Conservation (phyloP, 2,888 invertebrate species). For the Gasteruption jaculator region DNA sequence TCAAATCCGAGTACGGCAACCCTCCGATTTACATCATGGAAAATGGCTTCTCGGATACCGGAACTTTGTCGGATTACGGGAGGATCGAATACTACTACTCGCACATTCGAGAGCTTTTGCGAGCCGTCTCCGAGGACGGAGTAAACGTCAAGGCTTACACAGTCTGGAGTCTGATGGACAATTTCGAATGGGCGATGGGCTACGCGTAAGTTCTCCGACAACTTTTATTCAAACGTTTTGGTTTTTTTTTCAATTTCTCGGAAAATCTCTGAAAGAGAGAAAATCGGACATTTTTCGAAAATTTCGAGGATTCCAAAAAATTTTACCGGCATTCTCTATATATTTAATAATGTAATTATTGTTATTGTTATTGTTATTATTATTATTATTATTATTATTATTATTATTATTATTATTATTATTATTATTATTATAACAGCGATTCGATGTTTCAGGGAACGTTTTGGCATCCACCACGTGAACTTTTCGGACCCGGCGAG, state of each 20-base stretch:
- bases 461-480: slow-evolving; percentile 67
- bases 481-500: slow-evolving; percentile 60
- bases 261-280: too few relatives aligned
- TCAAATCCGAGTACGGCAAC: slow-evolving; percentile 46
- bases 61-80: slow-evolving; percentile 29
- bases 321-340: too few relatives aligned
- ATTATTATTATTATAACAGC: too few relatives aligned
- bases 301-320: too few relatives aligned
- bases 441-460: slow-evolving; percentile 60
- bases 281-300: too few relatives aligned
- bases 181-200: slow-evolving; percentile 62
- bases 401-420: too few relatives aligned
- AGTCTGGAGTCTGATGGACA: slow-evolving; percentile 64
- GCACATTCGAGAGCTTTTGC: slow-evolving; percentile 52
- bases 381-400: too few relatives aligned
- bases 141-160: slow-evolving; percentile 57
- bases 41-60: slow-evolving; percentile 43
- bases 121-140: slow-evolving; percentile 52
- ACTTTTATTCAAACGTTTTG: too few relatives aligned
- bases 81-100: slow-evolving; percentile 40
- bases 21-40: slow-evolving; percentile 47
- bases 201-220: slow-evolving; percentile 58
- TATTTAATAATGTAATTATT: too few relatives aligned
- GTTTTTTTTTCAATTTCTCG: too few relatives aligned
- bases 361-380: too few relatives aligned